Evolutionary conservation across 2,797 vertebrate genomes (phyloP), one percentile per base, ranked within the genome.

Genomic region (Mallotus villosus): DNA sequence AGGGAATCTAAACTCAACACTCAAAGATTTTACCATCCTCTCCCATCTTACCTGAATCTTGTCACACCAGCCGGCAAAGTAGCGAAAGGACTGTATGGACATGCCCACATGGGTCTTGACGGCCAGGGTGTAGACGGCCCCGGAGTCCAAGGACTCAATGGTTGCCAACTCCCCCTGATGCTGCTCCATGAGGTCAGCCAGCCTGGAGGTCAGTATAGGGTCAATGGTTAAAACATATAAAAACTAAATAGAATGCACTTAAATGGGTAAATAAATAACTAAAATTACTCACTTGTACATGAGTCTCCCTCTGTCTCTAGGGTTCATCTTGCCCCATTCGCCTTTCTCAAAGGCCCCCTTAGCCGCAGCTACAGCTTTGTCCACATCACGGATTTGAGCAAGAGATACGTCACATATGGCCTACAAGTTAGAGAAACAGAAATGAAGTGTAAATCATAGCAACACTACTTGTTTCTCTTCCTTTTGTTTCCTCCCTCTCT

Each of bases 51-150:
- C 95, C 89, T 97, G 95, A 78, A 97, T 96, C 85, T 97, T 97
- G 88, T 97, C 95, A 19, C 95, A 97, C 95, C 95, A 97, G 77
- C 95, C 95, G 1, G 95, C 95, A 5, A 96, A 96, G 86, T 97
- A 97, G 74, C 94, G 91, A 85, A 96, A 97, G 8, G 95, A 96
- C 85, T 97, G 95, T 72, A 96, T 92, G 74, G 95, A 96, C 95
- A 97, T 97, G 78, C 95, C 95, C 62, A 97, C 92, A 0, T 97
- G 95, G 6, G 95, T 97, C 86, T 96, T 97, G 32, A 97, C 88
- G 1, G 95, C 95, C 84, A 97, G 87, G 0, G 95, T 96, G 89
- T 96, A 97, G 71, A 96, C 95, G 0, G 95, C 95, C 0, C 95
- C 95, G 0, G 95, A 95, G 66, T 96, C 95, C 1, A 96, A 85